A percentile compares a stretch with the other conserved stretches of the same genome.
Conservation (phyloP, 1,140 invertebrate species). For the Ephestia elutella region DNA sequence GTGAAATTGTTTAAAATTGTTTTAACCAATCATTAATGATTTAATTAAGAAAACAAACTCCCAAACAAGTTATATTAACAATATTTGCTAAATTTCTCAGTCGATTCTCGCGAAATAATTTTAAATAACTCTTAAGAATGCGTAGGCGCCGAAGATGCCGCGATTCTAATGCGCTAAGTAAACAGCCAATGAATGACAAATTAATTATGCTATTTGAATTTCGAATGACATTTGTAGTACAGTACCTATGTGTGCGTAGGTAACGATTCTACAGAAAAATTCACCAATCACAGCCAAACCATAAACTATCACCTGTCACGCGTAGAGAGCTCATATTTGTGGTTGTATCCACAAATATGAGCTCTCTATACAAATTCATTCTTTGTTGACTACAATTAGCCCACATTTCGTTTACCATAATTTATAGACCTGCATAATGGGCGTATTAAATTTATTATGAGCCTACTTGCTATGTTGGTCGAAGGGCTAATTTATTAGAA, state of each 20-base stretch:
- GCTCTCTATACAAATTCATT: not conserved
- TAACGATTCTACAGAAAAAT: too few species aligned
- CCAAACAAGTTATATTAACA: not conserved
- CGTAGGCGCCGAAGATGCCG: slow-evolving; percentile 36
- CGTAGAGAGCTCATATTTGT: too few species aligned
- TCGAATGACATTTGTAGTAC: not conserved
- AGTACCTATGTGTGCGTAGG: too few species aligned
- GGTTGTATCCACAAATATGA: not conserved
- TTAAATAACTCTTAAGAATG: not conserved
- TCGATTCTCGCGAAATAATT: not conserved
- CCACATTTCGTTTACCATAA: slow-evolving; percentile 10
- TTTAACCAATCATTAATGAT: not conserved
- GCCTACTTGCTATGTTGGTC: not conserved
- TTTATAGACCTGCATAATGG: not conserved
- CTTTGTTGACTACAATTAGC: slow-evolving; percentile 21
- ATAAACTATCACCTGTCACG: not conserved
- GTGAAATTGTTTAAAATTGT: too few species aligned
- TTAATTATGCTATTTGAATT: slow-evolving; percentile 11
- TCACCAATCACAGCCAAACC: not conserved
- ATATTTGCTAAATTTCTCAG: not conserved
- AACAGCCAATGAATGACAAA: slow-evolving; percentile 47
- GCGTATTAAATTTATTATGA: not conserved
- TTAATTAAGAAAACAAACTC: not conserved
- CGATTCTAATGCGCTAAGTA: slow-evolving; percentile 27
- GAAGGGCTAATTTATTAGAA: slow-evolving; percentile 1